A percentile compares a stretch with the other conserved stretches of the same genome.
Evolutionary conservation across 2,113 vertebrate genomes (phyloP).

Genomic region (Rhizomys pruinosus): DNA sequence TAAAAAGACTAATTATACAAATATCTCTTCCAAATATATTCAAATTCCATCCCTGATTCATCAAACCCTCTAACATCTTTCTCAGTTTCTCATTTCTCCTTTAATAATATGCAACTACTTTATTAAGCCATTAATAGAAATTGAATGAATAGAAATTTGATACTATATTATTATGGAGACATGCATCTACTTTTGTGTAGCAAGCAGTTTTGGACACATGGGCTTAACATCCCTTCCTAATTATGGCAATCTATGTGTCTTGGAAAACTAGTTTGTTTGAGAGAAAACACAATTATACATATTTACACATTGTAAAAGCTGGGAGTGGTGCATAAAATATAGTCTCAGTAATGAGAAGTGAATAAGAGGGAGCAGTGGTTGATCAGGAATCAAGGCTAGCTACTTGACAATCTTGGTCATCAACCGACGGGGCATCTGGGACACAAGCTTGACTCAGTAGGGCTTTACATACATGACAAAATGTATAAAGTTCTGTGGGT

Average conservation of each 20-base stretch:
- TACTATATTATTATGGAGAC: conserved; percentile 39
- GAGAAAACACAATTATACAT: too few species aligned
- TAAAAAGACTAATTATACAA: conserved; percentile 59
- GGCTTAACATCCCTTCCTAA: neutral
- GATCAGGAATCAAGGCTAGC: too few species aligned
- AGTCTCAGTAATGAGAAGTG: too few species aligned
- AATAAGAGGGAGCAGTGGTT: too few species aligned
- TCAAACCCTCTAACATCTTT: conserved; percentile 43
- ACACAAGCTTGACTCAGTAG: too few species aligned
- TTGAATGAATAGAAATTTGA: conserved; percentile 16
- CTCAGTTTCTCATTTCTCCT: conserved; percentile 17
- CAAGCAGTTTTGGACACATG: conserved; percentile 6
- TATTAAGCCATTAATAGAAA: conserved; percentile 49
- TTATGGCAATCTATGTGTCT: neutral
- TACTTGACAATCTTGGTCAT: too few species aligned
- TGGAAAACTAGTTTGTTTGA: neutral
- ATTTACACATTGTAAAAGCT: neutral
- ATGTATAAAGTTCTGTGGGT: too few species aligned
- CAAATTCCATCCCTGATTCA: conserved; percentile 49
- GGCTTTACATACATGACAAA: too few species aligned
- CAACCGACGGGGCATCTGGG: too few species aligned
- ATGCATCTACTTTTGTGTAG: neutral
- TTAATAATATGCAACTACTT: conserved; percentile 58
- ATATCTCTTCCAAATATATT: conserved; percentile 60
- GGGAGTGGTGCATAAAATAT: too few species aligned